Base-by-base conservation (phyloP, 2,797 vertebrate species). In the Chaunax sp. region DNA sequence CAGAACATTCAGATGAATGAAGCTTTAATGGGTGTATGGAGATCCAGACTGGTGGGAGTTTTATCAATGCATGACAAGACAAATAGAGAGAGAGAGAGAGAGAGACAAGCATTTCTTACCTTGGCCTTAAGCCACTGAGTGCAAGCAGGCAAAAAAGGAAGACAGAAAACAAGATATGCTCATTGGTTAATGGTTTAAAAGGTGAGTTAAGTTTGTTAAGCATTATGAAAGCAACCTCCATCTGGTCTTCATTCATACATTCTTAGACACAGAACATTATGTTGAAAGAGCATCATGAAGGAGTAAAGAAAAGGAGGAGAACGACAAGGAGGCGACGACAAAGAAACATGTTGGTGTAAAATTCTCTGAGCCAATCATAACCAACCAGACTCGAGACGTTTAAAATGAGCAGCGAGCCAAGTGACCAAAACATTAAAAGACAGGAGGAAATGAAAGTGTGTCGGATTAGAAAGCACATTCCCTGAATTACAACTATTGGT, bases 121-220 rank as follows among this genome's bases (percentile, higher is more conserved):
- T 99, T 99, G 93, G 98, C 97, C 94, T 99, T 99, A 95, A 99
- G 98, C 98, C 98, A 99, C 98, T 99, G 96, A 95, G 93, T 77
- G 96, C 93, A 96, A 94, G 96, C 95, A 95, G 94, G 90, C 89
- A 91, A 86, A 83, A 69, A 93, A 92, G 94, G 88, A 93, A 94
- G 95, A 95, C 88, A 94, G 82, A 94, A 92, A 95, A 90, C 85
- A 94, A 62, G 91, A 83, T 5, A 87, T 33, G 75, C 78, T 83
- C 46, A 28, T 77, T 78, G 85, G 81, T 84, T 87, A 86, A 67
- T 78, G 28, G 62, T 75, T 66, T 72, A 61, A 59, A 60, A 77
- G 71, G 57, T 19, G 28, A 63, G 28, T 35, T 25, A 47, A 71
- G 4, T 41, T 35, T 44, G 25, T 46, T 22, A 45, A 67, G 52